A percentile compares a stretch with the other conserved stretches of the same genome.
Conservation (phyloP, 2,797 vertebrate species). For the Halcyon smyrnensis region DNA sequence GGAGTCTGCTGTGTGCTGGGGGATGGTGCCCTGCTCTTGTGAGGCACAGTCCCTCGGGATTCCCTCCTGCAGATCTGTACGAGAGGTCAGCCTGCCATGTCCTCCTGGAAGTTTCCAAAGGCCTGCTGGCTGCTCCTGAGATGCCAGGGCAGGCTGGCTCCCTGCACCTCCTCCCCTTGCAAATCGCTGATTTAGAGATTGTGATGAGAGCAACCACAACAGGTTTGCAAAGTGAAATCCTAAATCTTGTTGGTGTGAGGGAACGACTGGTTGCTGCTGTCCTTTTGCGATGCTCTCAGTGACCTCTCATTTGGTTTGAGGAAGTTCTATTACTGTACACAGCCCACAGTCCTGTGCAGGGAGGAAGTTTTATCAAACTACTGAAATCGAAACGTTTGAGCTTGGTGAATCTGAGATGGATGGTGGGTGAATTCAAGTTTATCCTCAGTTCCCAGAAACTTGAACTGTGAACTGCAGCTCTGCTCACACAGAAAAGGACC, state of each 20-base stretch:
- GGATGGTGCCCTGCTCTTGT: neutral
- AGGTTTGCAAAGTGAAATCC: neutral
- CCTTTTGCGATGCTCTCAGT: neutral
- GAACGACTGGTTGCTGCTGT: neutral
- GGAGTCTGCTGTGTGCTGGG: too few species aligned
- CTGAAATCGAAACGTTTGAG: slow-evolving; percentile 68
- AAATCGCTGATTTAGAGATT: too few species aligned
- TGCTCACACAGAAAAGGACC: slow-evolving; percentile 6
- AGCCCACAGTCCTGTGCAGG: neutral
- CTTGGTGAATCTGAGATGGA: slow-evolving; percentile 37
- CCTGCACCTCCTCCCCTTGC: neutral
- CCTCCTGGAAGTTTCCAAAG: neutral
- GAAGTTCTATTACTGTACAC: neutral
- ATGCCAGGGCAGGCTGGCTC: neutral
- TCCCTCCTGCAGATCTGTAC: too few species aligned
- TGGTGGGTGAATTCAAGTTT: slow-evolving; percentile 63
- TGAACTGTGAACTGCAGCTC: slow-evolving; percentile 39
- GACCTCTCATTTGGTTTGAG: neutral
- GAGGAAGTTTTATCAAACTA: slow-evolving; percentile 66
- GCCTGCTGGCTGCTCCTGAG: neutral
- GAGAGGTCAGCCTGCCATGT: neutral
- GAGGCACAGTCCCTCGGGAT: neutral
- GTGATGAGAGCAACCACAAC: neutral
- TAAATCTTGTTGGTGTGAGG: neutral
- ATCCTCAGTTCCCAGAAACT: slow-evolving; percentile 66